Evolutionary conservation across 2,888 invertebrate species (phyloP), one percentile per base, ranked within the genome.

Genomic region (Tachina fera): DNA sequence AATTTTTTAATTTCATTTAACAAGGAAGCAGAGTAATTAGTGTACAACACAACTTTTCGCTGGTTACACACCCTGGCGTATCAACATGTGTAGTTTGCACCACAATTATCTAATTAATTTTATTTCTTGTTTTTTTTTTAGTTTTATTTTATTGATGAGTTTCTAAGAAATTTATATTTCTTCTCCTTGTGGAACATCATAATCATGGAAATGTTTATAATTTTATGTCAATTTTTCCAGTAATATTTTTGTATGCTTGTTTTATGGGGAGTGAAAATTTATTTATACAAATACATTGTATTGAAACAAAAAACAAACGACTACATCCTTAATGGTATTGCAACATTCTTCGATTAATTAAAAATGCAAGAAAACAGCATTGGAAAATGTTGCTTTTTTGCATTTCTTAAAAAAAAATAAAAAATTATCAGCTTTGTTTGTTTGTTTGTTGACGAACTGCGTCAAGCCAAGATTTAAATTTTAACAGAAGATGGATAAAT

Each of bases 21-120:
- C 70, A 83, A 83, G 86, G 86, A 86, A 83, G 86, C 86, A 65
- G 76, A 61, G 86, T 86, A 86, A 86, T 86, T 86, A 86, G 86
- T 86, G 84, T 83, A 67, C 83, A 78, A 83, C 83, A 83, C 61
- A 83, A 83, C 72, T 78, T 78, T 83, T 83, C 72, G 67, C 83
- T 83, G 83, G 72, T 83, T 74, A 67, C 83, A 83, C 83, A 83
- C 77, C 83, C 83, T 67, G 83, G 67, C 78, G 83, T 78, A 83
- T 77, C 83, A 78, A 83, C 83, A 83, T 83, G 78, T 83, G 83
- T 83, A 83, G 72, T 83, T 83, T 83, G 83, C 83, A 83, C 83
- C 83, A 78, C 83, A 83, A 83, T 83, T 83, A 83, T 83, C 77
- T 78, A 83, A 83, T 83, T 83, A 83, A 78, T 83, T 78, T 77